Base-by-base conservation (phyloP, 1,140 invertebrate species). In the Achroia grisella region DNA sequence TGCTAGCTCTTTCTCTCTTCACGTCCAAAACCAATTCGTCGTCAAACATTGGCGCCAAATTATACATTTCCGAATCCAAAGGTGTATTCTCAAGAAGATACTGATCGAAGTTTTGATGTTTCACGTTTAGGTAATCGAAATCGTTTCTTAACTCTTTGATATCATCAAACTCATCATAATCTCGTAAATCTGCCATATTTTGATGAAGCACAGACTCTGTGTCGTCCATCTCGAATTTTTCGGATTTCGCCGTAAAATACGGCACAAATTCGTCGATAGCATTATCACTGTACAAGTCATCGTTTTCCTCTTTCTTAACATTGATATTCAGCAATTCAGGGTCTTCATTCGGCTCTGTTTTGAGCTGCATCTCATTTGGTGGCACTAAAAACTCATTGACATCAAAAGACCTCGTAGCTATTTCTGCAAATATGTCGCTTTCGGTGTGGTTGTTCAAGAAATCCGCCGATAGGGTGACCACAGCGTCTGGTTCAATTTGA, bases 1-100 rank as follows among this genome's bases (percentile, higher is more conserved):
- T 86, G 67, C 83, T 86, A 8, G 86, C 83, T 57, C 83, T 51
- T 42, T 86, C 82, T 39, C 83, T 73, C 67, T 85, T 86, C 44
- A 84, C 69, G 37, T 65, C 68, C 13, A 85, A 44, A 12, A 79
- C 71, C 35, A 79, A 44, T 13, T 84, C 80, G 6, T 84, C 78
- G 27, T 82, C 78, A 48, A 80, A 79, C 56, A 78, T 81, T 1
- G 77, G 74, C 2, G 70, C 70, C 42, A 84, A 48, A n/a, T 80
- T 79, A 17, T 76, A 77, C 6, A 76, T 76, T 29, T 78, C 72
- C 1, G 71, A 12, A 47, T 87, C 84, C 34, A 85, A 57, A 6
- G 78, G 81, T 0, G 79, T 84, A 33, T 87, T 87, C 41, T 86
- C 76, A 8, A 87, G 45, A 0, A 87, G 57, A 36, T 84, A 87